phyloP scores from a whole-genome alignment of 2,113 vertebrate species.

The Daphoenositta chrysoptera region DNA sequence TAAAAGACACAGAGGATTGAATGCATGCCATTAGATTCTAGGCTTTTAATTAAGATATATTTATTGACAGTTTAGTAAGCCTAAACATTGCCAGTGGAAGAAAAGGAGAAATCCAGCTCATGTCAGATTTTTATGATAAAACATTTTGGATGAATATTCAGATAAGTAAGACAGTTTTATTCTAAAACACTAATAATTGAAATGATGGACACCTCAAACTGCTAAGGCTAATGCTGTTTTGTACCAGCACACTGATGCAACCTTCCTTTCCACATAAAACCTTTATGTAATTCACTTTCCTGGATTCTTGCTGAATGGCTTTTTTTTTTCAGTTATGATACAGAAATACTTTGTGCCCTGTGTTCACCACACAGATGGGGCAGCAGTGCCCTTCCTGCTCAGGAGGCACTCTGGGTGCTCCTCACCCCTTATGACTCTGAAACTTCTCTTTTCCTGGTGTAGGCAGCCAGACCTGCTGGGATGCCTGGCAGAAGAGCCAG shows the following conservation, averaged over 20 bases:
- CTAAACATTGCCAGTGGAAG: not conserved
- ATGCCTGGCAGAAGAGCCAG: not conserved
- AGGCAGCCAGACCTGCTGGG: not conserved
- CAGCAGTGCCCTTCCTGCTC: not conserved
- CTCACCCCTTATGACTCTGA: not conserved
- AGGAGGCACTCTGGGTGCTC: not conserved
- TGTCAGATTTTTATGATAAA: not conserved
- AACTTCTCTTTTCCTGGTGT: not conserved
- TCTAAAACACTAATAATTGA: not conserved
- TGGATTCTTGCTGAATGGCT: not conserved
- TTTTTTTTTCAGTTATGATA: not conserved
- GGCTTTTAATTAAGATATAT: not conserved
- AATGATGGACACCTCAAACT: not conserved
- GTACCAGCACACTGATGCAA: not conserved
- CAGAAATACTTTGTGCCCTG: not conserved
- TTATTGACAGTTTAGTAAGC: not conserved
- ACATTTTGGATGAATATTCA: not conserved
- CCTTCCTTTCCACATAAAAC: not conserved
- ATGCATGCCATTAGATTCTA: not conserved
- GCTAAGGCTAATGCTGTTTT: not conserved
- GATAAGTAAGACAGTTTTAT: not conserved
- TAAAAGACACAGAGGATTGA: rapidly evolving
- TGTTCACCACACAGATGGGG: not conserved
- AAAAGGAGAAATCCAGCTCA: not conserved
- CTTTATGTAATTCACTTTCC: not conserved